Conservation (phyloP, 2,888 invertebrate species). For the Zootermopsis nevadensis region DNA sequence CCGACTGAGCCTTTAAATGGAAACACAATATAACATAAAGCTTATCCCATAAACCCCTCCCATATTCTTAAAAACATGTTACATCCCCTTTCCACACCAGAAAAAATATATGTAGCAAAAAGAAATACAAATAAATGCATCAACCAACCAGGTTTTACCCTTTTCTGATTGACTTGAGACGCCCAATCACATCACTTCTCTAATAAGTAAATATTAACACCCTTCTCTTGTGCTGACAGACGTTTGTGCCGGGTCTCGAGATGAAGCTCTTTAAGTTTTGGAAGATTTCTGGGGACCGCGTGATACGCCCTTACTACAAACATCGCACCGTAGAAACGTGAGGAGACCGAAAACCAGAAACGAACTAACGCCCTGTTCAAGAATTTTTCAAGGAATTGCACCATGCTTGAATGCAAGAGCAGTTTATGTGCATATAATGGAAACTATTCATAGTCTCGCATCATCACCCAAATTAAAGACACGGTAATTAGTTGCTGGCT, state of each 20-base stretch:
- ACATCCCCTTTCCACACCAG: not conserved
- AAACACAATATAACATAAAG: not conserved
- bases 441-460: too few species aligned
- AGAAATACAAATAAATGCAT: not conserved
- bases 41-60: not conserved
- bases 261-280: not conserved
- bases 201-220: conserved; percentile 15
- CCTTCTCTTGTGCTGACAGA: not conserved
- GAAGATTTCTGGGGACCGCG: not conserved
- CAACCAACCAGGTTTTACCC: conserved; percentile 11
- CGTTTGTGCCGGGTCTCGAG: not conserved
- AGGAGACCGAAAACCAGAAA: not conserved
- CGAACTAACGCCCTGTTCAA: not conserved
- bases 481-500: too few species aligned
- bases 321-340: not conserved
- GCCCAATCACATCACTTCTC: conserved; percentile 4
- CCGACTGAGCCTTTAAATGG: not conserved
- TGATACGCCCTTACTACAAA: conserved; percentile 20
- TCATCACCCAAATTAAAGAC: too few species aligned
- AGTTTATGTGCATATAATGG: not conserved
- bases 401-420: not conserved
- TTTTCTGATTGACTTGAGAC: not conserved
- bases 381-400: not conserved
- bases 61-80: not conserved
- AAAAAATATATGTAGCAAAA: not conserved